Evolutionary conservation across 2,113 vertebrate species (phyloP), one percentile per base, ranked within the genome.

Genomic region (Alligator mississippiensis): DNA sequence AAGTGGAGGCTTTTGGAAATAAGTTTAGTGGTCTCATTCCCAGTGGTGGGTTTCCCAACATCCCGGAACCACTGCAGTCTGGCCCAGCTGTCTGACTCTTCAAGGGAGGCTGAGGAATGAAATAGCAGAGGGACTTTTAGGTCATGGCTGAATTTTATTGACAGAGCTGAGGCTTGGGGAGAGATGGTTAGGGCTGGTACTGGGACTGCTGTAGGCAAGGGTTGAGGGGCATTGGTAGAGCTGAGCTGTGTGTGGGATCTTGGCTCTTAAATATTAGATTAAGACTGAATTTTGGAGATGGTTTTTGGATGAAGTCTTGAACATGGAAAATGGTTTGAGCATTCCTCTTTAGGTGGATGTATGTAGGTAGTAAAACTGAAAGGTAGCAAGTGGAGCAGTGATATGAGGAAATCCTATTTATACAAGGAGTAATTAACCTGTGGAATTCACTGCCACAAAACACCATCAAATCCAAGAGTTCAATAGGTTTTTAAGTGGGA

Each of bases 261-360:
- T 0, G 0, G 30, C 30, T 4, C 0, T 2, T 17, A n/a, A 25
- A 9, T 54, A 38, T 18, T 7, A 38, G 34, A 1, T 21, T 0
- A 1, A n/a, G 19, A 8, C 1, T 60, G 47, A 30, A 18, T 11
- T 68, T 68, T n/a, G 30, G 66, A 68, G 66, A 3, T 80, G 72
- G 9, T 3, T 66, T 15, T 25, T 21, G 30, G 59, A 58, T 78
- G 79, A 80, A 0, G 1, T 68, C 0, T 0, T 83, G 90, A 77
- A 63, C 87, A 64, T 0, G 1, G 18, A 11, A 62, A 16, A n/a
- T 64, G 64, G 55, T 88, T 34, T 21, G 74, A 30, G 74, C 1
- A 0, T 62, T 74, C 30, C 83, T 77, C 22, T 25, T 72, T 0
- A 0, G 64, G n/a, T 27, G 47, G 70, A 62, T 59, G 18, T 57